Base-by-base conservation (phyloP, 2,888 invertebrate species). In the Rotaria magnacalcarata region DNA sequence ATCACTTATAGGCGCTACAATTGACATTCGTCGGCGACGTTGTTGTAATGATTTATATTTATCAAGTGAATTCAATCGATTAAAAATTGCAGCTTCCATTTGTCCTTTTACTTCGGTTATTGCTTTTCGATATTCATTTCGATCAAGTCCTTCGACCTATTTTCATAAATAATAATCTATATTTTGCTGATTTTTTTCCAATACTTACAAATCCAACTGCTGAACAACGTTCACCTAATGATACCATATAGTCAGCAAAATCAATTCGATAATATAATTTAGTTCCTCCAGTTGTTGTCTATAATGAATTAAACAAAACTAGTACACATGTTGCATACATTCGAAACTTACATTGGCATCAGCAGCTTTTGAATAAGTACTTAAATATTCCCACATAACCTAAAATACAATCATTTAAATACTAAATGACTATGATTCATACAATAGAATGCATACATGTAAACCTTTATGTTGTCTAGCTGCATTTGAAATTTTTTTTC, bases 321-420 rank as follows among this genome's bases (percentile, higher is more conserved):
- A 16, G 0, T 16, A 52, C 16, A 16, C 8, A 50, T 50, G 8
- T 52, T 14, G 16, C 1, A 52, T 52, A 34, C 14, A 16, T 52
- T 11, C 52, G 16, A 14, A 27, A 34, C 16, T 67, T 67, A 67
- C 67, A 67, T 67, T 67, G 2, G 24, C 47, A 47, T 80, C 80
- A n/a, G 47, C 43, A n/a, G 80, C n/a, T 80, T 80, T 80, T 43
- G 80, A 80, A 80, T 80, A 80, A n/a, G 80, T 80, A 80, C 80
- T 80, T n/a, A 80, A 80, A 80, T 80, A 80, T 47, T 80, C 80
- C 80, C 80, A 80, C 80, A 80, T 80, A 14, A 80, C 67, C 67
- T 67, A 67, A 34, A 34, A 1, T 67, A 34, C 1, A 67, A 52
- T 52, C 14, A 3, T 52, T 52, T 11, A 52, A 34, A 11, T 8